phyloP scores from a whole-genome alignment of 2,113 vertebrate species.

The Odocoileus hemionus region DNA sequence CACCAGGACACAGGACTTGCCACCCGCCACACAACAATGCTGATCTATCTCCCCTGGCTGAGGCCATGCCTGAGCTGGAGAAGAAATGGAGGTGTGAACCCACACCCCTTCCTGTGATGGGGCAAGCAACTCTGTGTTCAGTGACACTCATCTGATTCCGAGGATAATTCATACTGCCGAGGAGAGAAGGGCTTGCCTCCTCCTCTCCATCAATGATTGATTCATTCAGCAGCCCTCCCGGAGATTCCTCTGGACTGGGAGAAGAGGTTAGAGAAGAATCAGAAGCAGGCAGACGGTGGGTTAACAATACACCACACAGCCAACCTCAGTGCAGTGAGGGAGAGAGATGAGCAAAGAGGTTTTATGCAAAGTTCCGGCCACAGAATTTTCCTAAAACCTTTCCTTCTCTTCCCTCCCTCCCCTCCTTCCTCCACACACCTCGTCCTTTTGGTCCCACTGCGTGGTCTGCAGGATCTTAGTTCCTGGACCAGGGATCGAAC shows the following conservation, averaged over 20 bases:
- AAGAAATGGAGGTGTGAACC: background rate
- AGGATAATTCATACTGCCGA: rapidly evolving
- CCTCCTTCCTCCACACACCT: background rate
- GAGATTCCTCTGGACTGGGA: background rate
- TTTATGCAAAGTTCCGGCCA: background rate
- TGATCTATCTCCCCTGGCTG: background rate
- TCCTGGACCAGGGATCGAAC: background rate
- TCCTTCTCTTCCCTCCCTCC: background rate
- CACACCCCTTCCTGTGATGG: background rate
- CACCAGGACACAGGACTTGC: background rate
- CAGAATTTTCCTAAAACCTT: background rate
- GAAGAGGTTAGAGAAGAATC: background rate
- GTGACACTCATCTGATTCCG: background rate
- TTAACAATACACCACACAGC: background rate
- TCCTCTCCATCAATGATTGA: background rate
- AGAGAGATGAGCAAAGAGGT: background rate
- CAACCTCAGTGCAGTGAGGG: rapidly evolving
- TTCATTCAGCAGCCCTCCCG: background rate
- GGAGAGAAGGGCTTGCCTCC: background rate
- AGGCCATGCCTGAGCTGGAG: background rate
- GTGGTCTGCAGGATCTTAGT: background rate
- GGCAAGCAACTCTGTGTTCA: background rate
- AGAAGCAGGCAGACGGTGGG: background rate
- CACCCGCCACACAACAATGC: background rate
- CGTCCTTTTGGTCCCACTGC: background rate